Base-by-base conservation (phyloP, 2,888 invertebrate species). In the Buathra laborator region DNA sequence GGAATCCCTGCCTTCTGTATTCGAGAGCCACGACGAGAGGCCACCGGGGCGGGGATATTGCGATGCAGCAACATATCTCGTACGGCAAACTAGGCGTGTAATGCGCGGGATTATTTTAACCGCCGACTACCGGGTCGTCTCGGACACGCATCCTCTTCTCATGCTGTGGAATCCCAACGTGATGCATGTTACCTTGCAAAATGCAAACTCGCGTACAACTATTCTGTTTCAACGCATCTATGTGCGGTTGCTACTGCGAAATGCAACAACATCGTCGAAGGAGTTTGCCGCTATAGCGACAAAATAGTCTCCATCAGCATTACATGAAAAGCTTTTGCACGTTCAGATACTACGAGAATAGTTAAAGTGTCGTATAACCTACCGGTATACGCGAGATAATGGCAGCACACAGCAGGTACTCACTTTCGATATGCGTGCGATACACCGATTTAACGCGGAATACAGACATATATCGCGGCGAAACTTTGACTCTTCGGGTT, bases 1-100 rank as follows among this genome's bases (percentile, higher is more conserved):
- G 66, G 67, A 78, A 84, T 74, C 64, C 68, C 48, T n/a, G 37
- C 67, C 64, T 72, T 78, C 68, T 78, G 53, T 56, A 68, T 14
- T 19, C 19, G 32, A 62, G 68, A 51, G 56, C 78, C 53, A 81
- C 81, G 82, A 79, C 64, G 81, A 71, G 79, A 85, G 83, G 37
- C 81, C 87, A 85, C 75, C 44, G 59, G 12, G 51, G 62, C 71
- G 37, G 9, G 37, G 37, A 77, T 84, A 44, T 68, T 59, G 71
- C 29, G 66, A 81, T 76, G 66, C 53, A 68, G 74, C 78, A 83
- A 83, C 81, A 75, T 86, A 84, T 85, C 85, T 88, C 78, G 81
- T 81, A 84, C 87, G 86, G 77, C 86, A 90, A 91, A 89, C 89
- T 89, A 88, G 88, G 89, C 89, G 87, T 87, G 89, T 90, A 89